These are phyloP conservation scores for Andricus curvator DNA, from an alignment of 2,888 invertebrate genomes.

Conservation along the genomic window DNA sequence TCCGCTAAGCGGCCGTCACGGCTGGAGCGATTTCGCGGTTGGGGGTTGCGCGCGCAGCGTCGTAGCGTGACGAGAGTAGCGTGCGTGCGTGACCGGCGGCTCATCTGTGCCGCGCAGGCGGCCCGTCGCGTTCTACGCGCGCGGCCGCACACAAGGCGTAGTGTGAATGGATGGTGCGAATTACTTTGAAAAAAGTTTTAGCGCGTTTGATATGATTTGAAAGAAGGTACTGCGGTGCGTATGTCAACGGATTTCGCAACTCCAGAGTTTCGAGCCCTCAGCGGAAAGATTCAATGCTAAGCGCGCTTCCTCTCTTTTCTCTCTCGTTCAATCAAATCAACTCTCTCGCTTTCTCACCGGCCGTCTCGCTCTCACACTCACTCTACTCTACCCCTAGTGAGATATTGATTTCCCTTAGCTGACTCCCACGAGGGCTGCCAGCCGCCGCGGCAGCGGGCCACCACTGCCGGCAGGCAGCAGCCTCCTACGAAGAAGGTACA, in stretches of 20 bases:
- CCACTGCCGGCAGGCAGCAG: conserved; percentile 66
- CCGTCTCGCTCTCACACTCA: conserved; percentile 54
- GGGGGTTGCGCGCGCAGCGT: conserved; percentile 56
- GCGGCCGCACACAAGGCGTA: conserved; percentile 36
- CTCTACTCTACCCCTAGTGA: conserved; percentile 71
- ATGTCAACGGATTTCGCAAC: neutral
- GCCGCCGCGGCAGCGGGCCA: conserved; percentile 64
- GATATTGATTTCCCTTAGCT: conserved; percentile 78
- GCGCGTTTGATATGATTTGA: conserved; percentile 30
- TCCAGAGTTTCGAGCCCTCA: conserved; percentile 33
- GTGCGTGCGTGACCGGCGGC: conserved; percentile 41
- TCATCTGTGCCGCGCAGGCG: conserved; percentile 19
- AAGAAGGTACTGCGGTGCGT: neutral
- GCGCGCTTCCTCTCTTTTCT: conserved; percentile 38
- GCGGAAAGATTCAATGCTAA: neutral
- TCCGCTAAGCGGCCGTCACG: conserved; percentile 77
- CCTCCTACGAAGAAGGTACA: conserved; percentile 62
- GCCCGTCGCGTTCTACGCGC: conserved; percentile 50
- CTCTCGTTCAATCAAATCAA: conserved; percentile 52
- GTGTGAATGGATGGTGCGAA: conserved; percentile 30
- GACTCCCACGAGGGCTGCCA: conserved; percentile 76
- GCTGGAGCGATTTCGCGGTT: conserved; percentile 64
- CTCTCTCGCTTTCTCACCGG: conserved; percentile 57
- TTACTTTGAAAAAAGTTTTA: conserved; percentile 57
- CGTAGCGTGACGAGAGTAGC: conserved; percentile 45